A percentile compares a stretch with the other conserved stretches of the same genome.
Evolutionary conservation across 2,113 vertebrate species (phyloP).

Genomic region (Dromaius novaehollandiae): DNA sequence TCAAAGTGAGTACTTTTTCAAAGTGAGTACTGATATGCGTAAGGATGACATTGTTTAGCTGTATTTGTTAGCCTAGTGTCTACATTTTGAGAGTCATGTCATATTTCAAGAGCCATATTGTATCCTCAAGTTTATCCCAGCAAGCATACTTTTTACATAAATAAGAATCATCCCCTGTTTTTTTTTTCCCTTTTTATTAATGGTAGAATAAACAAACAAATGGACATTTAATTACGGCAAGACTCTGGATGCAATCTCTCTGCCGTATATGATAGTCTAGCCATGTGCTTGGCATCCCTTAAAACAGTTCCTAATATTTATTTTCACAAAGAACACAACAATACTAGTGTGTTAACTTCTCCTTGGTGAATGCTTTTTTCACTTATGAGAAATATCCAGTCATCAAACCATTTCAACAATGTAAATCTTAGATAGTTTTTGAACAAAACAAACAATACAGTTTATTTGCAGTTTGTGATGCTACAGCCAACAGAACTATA

Average conservation of each 20-base stretch:
- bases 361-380: background rate
- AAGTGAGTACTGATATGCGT: no score
- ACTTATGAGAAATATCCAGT: background rate
- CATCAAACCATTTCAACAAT: background rate
- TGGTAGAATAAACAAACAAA: background rate
- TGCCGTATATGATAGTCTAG: background rate
- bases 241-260: background rate
- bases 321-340: background rate
- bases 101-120: no score
- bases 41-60: background rate
- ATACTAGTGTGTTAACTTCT: background rate
- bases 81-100: background rate
- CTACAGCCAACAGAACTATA: background rate
- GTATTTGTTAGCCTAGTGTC: background rate
- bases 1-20: background rate
- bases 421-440: background rate
- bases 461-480: background rate
- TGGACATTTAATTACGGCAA: background rate
- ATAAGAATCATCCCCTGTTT: background rate
- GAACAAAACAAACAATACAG: no score
- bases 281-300: background rate
- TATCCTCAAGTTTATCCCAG: background rate
- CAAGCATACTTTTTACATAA: background rate
- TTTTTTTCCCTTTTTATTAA: background rate
- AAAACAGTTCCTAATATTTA: background rate